Base-by-base conservation (phyloP, 2,113 vertebrate genomes). In the Ctenodactylus gundi region DNA sequence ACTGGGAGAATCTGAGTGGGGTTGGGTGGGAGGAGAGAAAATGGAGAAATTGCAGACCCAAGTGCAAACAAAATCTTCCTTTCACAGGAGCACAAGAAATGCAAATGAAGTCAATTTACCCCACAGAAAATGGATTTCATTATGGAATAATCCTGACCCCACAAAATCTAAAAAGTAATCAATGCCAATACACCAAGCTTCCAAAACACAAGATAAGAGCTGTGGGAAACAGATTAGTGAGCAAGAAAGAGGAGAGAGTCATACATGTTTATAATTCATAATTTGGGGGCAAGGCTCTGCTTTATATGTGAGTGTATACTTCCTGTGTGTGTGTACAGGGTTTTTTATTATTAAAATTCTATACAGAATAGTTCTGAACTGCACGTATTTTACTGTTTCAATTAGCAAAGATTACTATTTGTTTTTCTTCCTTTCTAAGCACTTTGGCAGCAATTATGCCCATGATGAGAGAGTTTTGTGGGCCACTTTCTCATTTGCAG, bases 351-450 rank as follows among this genome's bases (percentile, higher is more conserved):
- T 95, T 90, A 87, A 96, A 96, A 95, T 96, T 94, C 84, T 91
- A 75, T 94, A 94, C 77, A 31, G 91, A 95, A 88, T 88, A 96
- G 77, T 97, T 95, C 81, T 76, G 90, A 97, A 95, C 44, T 88
- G 70, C 77, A 88, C 90, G 18, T 97, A 97, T 96, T 98, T 98
- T 98, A 98, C 92, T 88, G 92, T 97, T 98, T 95, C 95, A 98
- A 95, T 98, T 97, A 98, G 95, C 91, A 93, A 80, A 93, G 91
- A 96, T 98, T 90, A 97, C 80, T 97, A 97, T 92, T 97, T 97
- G 81, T 95, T 96, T 94, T 90, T 76, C 94, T 95, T 95, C 96
- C 95, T 96, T 96, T 94, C 93, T 97, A 86, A 95, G 95, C 72
- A 92, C 90, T 27, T 76, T 97, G 93, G 62, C 94, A 95, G 96